phyloP scores from a whole-genome alignment of 1,140 invertebrate species.

The Contarinia nasturtii region DNA sequence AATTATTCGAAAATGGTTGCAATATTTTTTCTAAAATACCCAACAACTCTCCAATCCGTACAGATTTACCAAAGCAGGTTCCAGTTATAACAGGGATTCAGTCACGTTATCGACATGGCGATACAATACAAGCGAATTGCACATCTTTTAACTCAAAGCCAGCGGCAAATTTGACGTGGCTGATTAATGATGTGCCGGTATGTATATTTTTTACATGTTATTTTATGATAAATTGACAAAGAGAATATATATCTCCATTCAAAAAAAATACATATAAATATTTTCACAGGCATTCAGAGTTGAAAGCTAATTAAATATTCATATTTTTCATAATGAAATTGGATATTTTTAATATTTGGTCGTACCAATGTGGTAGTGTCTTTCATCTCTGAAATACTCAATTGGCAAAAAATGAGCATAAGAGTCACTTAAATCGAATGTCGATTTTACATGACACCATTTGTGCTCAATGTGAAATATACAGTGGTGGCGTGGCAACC shows the following conservation, averaged over 20 bases:
- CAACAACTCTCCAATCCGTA: too few relatives aligned
- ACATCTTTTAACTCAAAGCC: conserved; percentile 36
- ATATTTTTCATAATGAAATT: too few relatives aligned
- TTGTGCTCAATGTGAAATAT: too few relatives aligned
- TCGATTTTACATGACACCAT: too few relatives aligned
- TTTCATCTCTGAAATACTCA: too few relatives aligned
- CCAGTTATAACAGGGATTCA: conserved; percentile 33
- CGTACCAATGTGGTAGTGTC: too few relatives aligned
- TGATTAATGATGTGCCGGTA: conserved; percentile 31
- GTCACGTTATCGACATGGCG: conserved; percentile 33
- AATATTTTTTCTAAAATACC: too few relatives aligned
- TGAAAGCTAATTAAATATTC: not conserved
- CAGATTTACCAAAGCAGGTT: conserved; percentile 29
- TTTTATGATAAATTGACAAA: not conserved
- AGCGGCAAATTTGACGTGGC: conserved; percentile 47
- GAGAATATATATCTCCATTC: not conserved
- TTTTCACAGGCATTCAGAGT: not conserved
- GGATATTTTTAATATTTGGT: too few relatives aligned
- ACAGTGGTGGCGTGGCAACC: too few relatives aligned
- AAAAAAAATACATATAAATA: not conserved
- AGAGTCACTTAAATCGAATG: too few relatives aligned
- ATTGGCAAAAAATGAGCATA: too few relatives aligned
- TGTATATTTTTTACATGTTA: not conserved
- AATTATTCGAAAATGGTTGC: too few relatives aligned
- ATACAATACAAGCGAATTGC: conserved; percentile 36